phyloP scores from a whole-genome alignment of 2,113 vertebrate species.

The Lipotes vexillifer region DNA sequence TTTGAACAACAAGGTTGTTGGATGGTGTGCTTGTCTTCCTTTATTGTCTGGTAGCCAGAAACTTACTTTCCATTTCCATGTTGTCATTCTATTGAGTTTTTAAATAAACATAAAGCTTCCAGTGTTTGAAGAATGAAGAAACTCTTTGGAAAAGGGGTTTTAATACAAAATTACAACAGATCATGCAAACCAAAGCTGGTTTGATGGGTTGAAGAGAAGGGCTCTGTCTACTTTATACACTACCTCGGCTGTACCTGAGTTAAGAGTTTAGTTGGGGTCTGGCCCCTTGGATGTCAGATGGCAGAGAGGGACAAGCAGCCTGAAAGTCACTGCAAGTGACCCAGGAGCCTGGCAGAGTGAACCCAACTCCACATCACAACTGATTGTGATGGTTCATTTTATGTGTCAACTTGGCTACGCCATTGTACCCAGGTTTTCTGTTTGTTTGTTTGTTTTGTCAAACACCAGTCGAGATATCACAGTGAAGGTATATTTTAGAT shows the following conservation, averaged over 20 bases:
- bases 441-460: not conserved
- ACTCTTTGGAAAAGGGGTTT: not conserved
- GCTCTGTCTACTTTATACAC: not conserved
- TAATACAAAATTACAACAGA: not conserved
- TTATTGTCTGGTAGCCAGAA: not conserved
- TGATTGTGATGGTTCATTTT: not conserved
- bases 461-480: not conserved
- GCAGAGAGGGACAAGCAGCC: not conserved
- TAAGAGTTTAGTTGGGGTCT: not conserved
- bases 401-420: not conserved
- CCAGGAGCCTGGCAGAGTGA: not conserved
- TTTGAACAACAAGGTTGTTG: not conserved
- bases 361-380: not conserved
- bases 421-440: too few relatives aligned
- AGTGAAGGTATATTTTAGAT: not conserved
- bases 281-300: not conserved
- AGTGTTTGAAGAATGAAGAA: not conserved
- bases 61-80: not conserved
- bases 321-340: not conserved
- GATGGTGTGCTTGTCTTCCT: not conserved
- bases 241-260: not conserved
- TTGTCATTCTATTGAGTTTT: not conserved
- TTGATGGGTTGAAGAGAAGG: not conserved
- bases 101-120: not conserved
- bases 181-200: not conserved